Percentiles rank a stretch among this genome's conserved stretches.
Evolutionary conservation across 2,113 vertebrate species (phyloP).

Genomic region (Chaetodon trifascialis): DNA sequence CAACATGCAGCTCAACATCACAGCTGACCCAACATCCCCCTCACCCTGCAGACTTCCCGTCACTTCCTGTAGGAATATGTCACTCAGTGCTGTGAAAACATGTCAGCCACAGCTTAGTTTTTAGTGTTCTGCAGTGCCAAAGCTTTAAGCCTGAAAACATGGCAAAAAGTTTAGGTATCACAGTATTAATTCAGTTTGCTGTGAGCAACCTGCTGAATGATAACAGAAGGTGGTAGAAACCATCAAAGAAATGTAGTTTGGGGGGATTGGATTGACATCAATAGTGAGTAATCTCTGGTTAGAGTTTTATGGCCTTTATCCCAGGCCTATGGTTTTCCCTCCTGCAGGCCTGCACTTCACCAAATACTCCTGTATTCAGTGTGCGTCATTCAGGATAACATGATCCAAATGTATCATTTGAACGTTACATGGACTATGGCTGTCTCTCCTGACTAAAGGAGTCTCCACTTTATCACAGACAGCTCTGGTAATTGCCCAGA

Average conservation of each 20-base stretch:
- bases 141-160: background rate
- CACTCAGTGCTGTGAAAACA: slow-evolving; percentile 28
- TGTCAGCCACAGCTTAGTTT: background rate
- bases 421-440: slow-evolving; percentile 32
- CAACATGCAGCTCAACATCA: slow-evolving; percentile 34
- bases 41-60: slow-evolving; percentile 48
- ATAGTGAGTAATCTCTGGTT: slow-evolving; percentile 27
- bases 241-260: slow-evolving; percentile 6
- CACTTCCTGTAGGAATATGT: slow-evolving; percentile 32
- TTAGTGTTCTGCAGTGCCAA: background rate
- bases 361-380: slow-evolving; percentile 17
- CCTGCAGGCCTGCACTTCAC: slow-evolving; percentile 31
- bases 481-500: slow-evolving; percentile 64
- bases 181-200: slow-evolving; percentile 4
- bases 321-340: slow-evolving; percentile 42
- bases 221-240: slow-evolving; percentile 18
- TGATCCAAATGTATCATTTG: slow-evolving; percentile 53
- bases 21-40: slow-evolving; percentile 54
- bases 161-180: background rate
- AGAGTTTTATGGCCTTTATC: slow-evolving; percentile 39
- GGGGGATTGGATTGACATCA: slow-evolving; percentile 26
- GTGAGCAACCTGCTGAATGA: slow-evolving; percentile 12
- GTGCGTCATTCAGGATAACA: slow-evolving; percentile 66
- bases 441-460: slow-evolving; percentile 43
- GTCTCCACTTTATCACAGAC: slow-evolving; percentile 59